Evolutionary conservation across 2,888 invertebrate genomes (phyloP).

Genomic region (Agriopis marginaria): DNA sequence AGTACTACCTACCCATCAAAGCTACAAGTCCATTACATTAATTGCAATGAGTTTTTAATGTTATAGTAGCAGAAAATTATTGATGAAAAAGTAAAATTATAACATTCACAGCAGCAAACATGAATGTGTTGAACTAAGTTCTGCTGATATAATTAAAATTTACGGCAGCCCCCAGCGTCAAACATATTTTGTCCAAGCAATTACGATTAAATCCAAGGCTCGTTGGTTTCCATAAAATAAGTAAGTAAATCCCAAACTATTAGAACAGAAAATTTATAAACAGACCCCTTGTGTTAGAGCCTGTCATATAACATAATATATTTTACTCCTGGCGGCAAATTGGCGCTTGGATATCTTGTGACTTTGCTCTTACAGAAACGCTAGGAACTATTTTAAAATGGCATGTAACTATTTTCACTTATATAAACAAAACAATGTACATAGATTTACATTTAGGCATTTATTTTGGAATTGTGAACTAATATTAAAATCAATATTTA

Average conservation of each 20-base stretch:
- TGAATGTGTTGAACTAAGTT: background rate
- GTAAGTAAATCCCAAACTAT: constrained; percentile 53
- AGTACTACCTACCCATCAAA: background rate
- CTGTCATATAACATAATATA: too few species aligned
- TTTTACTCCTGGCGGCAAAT: too few species aligned
- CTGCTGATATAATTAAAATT: constrained; percentile 13
- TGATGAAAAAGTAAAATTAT: background rate
- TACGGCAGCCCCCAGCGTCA: constrained; percentile 9
- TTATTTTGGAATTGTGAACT: too few species aligned
- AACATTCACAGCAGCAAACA: background rate
- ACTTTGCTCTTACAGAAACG: too few species aligned
- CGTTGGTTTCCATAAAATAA: constrained; percentile 36
- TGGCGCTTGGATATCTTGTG: too few species aligned
- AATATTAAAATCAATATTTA: too few species aligned
- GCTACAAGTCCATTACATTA: background rate
- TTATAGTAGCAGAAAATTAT: background rate
- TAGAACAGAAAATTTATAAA: constrained; percentile 54
- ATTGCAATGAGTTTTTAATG: background rate
- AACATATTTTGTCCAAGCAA: constrained; percentile 29
- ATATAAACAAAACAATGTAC: too few species aligned
- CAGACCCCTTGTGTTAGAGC: constrained; percentile 45
- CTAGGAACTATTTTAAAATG: too few species aligned
- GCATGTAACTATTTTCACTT: too few species aligned
- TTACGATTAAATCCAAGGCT: constrained; percentile 34
- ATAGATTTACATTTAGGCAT: too few species aligned